Conservation (phyloP, 2,888 invertebrate species). For the Dolichomitus sp. region DNA sequence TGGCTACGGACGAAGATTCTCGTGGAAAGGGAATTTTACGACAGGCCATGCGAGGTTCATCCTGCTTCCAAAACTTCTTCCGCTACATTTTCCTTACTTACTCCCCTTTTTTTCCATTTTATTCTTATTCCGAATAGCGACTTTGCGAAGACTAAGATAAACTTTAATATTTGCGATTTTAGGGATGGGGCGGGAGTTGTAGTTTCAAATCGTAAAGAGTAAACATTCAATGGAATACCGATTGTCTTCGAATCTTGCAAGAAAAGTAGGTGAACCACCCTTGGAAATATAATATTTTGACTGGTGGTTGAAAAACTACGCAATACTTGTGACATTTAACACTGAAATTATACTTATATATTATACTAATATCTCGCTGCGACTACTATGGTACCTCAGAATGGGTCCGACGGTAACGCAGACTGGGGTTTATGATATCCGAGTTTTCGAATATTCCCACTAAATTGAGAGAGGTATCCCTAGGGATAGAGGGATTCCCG, state of each 20-base stretch:
- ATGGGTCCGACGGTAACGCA: too few relatives aligned
- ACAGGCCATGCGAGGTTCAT: constrained; percentile 59
- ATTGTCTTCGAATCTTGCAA: not conserved
- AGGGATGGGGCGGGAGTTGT: too few relatives aligned
- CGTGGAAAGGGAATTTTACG: constrained; percentile 49
- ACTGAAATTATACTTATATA: not conserved
- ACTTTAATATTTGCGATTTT: not conserved
- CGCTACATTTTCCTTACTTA: constrained; percentile 50
- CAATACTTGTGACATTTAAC: not conserved
- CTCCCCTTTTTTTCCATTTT: constrained; percentile 40
- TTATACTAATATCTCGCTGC: not conserved
- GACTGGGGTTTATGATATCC: too few relatives aligned
- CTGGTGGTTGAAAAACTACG: not conserved
- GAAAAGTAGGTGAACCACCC: not conserved
- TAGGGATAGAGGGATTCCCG: too few relatives aligned
- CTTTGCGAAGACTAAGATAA: constrained; percentile 6
- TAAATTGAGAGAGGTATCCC: too few relatives aligned
- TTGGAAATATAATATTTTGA: not conserved
- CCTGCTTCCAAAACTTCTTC: constrained; percentile 55
- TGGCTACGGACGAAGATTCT: constrained; percentile 24
- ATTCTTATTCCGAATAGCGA: constrained; percentile 15
- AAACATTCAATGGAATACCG: not conserved
- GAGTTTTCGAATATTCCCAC: too few relatives aligned
- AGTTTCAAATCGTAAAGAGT: not conserved
- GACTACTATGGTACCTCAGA: too few relatives aligned